These are phyloP conservation scores for Drosophila austrosaltans DNA, from an alignment of 2,888 invertebrate genomes.

Conservation along the genomic window DNA sequence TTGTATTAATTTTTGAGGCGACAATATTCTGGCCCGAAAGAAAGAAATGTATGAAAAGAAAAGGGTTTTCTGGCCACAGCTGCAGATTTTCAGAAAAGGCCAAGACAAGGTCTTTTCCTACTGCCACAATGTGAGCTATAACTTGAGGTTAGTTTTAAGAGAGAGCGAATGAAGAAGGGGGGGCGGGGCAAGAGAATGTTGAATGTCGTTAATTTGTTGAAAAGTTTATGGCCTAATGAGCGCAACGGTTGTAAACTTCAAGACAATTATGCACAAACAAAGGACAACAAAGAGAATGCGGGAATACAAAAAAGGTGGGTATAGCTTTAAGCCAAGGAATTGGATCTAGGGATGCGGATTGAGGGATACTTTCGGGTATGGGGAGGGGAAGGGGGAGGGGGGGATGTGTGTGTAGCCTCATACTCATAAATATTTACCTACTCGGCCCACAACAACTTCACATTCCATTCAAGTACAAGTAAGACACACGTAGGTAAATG, in stretches of 20 bases:
- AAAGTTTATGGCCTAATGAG: conserved; percentile 45
- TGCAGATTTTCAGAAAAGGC: not conserved
- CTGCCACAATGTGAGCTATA: not conserved
- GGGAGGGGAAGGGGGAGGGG: not conserved
- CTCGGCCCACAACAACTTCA: conserved; percentile 61
- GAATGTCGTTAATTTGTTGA: conserved; percentile 43
- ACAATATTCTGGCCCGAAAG: conserved; percentile 54
- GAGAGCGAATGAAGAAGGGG: too few relatives aligned
- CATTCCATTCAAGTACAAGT: conserved; percentile 69
- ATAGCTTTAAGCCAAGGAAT: not conserved
- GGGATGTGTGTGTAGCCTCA: conserved; percentile 32
- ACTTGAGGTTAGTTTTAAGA: conserved; percentile 45
- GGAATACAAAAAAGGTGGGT: not conserved
- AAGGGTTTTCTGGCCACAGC: conserved; percentile 1
- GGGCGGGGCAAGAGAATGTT: conserved; percentile 17
- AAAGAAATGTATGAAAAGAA: not conserved
- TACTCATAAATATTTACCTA: conserved; percentile 64
- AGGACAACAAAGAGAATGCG: conserved; percentile 1
- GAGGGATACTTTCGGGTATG: not conserved
- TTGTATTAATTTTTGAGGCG: conserved; percentile 65
- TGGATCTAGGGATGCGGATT: conserved; percentile 1
- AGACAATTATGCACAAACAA: conserved; percentile 20
- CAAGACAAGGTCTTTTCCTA: not conserved
- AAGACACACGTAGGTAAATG: conserved; percentile 62
- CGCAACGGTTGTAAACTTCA: conserved; percentile 9